Evolutionary conservation across 2,797 vertebrate genomes (phyloP), one percentile per base, ranked within the genome.

Genomic region (Epinephelus coioides): DNA sequence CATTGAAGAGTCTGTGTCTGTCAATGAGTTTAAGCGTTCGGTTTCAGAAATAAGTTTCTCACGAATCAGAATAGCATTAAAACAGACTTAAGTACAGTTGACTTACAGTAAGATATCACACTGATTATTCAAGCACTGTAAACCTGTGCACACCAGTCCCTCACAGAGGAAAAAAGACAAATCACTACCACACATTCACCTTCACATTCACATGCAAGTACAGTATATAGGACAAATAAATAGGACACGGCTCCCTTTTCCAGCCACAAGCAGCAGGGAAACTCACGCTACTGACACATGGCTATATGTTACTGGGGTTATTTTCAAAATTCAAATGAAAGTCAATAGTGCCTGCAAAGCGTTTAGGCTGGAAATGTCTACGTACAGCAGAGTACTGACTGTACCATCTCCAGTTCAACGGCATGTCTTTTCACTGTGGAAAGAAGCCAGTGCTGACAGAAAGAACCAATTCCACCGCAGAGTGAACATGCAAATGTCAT

Each of bases 181-280:
- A 69, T 56, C 60, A 55, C 46, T 27, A 11, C 61, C 49, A 55
- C n/a, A 21, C 51, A 50, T 63, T 78, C 50, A 85, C 69, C 62
- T 62, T 79, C 65, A 77, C 23, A 68, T 73, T 53, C 40, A 63
- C 18, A 0, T 53, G 14, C 53, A 77, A 69, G 27, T 38, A 15
- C 46, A 47, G 21, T 21, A 70, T 76, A 64, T 62, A 69, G 59
- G 71, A 81, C 73, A 75, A 64, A 78, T 64, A 72, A 81, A 83
- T 69, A 79, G 74, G 74, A 51, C 76, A 53, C 30, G 17, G 40
- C 21, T 66, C 38, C 21, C 55, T 43, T 47, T 54, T 64, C 56
- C 9, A 18, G 40, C 53, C 72, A 65, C 61, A 38, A 43, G 25
- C 54, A 66, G 56, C 63, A 38, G 30, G 40, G 5, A 55, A 77